Evolutionary conservation across 2,797 vertebrate species (phyloP), one percentile per base, ranked within the genome.

Genomic region (Poecilia picta): DNA sequence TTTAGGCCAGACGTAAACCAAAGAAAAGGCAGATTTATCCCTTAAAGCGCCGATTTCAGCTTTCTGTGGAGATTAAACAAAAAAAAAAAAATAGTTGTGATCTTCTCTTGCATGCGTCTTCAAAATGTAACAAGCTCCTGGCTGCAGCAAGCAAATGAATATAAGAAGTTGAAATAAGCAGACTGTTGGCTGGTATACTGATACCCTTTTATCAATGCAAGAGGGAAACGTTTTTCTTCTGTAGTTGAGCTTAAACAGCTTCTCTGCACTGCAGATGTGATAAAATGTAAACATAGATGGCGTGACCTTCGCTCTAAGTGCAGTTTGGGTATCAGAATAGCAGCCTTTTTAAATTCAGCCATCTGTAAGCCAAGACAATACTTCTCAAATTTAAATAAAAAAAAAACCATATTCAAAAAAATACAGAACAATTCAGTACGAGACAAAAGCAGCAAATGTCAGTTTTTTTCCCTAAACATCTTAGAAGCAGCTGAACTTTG

Each of bases 201-300:
- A 85, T 28, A 77, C 36, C 39, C 0, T 1, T 6, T 12, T 45
- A n/a, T 68, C 36, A 11, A 15, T 12, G 18, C 36, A 41, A 41
- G 8, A 43, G 66, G 10, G 36, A 12, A 41, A 68, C 20, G 0
- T 41, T 8, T 23, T 36, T 66, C 36, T 39, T 39, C 36, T 66
- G 62, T 64, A 68, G 45, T 43, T 1, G 1, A n/a, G 72, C 20
- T 53, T n/a, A 11, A 20, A 1, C 77, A 57, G 31, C 8, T 16
- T 78, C 78, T 90, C 88, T 83, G 90, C 89, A 80, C 85, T 81
- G 87, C 89, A 90, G 88, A 87, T 81, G 75, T 55, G 76, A 66
- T 53, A 0, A 70, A 75, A 75, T 78, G 74, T 85, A 73, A 86
- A 83, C 74, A 25, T 75, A 28, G 39, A 8, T 36, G n/a, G 66